Evolutionary conservation across 2,113 vertebrate species (phyloP).

Genomic region (Carassius auratus): DNA sequence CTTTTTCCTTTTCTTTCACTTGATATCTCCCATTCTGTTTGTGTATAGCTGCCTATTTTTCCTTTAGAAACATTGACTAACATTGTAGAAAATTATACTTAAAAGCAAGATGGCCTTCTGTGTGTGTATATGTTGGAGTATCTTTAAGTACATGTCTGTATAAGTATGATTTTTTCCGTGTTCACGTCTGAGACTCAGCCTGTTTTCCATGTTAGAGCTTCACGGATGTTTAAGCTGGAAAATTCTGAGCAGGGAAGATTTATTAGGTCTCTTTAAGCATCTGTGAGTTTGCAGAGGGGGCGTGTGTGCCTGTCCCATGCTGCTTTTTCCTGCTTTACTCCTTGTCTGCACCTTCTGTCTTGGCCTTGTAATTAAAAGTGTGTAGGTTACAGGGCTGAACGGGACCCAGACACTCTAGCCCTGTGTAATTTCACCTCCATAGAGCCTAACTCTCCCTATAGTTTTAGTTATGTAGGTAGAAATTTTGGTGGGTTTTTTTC

Average conservation of each 20-base stretch:
- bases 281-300: slow-evolving; percentile 41
- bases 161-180: slow-evolving; percentile 55
- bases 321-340: slow-evolving; percentile 16
- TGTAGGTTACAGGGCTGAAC: slow-evolving; percentile 30
- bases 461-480: not conserved
- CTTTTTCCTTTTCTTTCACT: slow-evolving; percentile 9
- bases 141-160: not conserved
- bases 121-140: not conserved
- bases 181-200: not conserved
- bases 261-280: slow-evolving; percentile 31
- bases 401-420: slow-evolving; percentile 5
- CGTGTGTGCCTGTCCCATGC: not conserved
- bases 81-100: not conserved
- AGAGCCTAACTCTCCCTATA: not conserved
- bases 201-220: slow-evolving; percentile 36
- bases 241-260: slow-evolving; percentile 6
- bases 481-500: not conserved
- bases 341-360: slow-evolving; percentile 45
- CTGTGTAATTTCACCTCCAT: slow-evolving; percentile 39
- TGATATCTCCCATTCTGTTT: not conserved
- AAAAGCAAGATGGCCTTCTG: not conserved
- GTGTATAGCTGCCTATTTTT: slow-evolving; percentile 17
- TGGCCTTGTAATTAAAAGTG: slow-evolving; percentile 55
- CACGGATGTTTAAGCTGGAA: slow-evolving; percentile 9
- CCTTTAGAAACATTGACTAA: not conserved